phyloP scores from a whole-genome alignment of 23 tunicate species.

The Diplosoma virens region DNA sequence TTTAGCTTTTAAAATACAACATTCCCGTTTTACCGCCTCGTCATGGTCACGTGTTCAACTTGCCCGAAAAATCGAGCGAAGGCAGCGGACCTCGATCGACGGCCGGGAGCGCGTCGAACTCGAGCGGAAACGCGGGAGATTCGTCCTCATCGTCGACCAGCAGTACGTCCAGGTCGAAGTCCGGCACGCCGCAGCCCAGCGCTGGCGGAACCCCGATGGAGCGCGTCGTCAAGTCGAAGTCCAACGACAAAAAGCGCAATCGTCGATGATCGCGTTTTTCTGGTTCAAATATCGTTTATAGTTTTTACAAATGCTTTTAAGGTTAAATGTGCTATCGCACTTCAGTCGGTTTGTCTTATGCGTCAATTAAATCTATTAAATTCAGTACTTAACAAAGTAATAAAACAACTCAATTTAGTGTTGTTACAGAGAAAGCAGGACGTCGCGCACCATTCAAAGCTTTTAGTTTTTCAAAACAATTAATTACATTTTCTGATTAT shows the following conservation, averaged over 20 bases:
- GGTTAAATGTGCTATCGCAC: neutral
- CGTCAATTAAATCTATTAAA: no score
- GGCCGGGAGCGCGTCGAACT: neutral
- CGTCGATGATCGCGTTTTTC: conserved; percentile 4
- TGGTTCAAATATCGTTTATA: neutral
- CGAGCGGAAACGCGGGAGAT: conserved; percentile 31
- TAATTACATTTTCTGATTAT: no score
- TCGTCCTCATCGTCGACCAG: conserved; percentile 36
- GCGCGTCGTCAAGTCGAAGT: conserved; percentile 33
- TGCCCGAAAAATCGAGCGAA: neutral
- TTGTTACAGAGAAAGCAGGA: no score
- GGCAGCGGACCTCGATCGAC: neutral
- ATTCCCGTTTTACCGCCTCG: neutral
- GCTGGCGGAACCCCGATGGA: conserved; percentile 63
- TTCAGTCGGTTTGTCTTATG: neutral
- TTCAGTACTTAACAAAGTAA: no score
- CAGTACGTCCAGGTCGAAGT: conserved; percentile 49
- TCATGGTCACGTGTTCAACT: no score
- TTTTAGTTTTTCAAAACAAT: no score
- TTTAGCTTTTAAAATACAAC: conserved; percentile 4
- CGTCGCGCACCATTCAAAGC: no score
- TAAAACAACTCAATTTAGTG: no score
- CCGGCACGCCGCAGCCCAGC: conserved; percentile 70
- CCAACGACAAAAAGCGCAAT: conserved; percentile 25
- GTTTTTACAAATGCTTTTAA: conserved; percentile 13